A percentile compares a stretch with the other conserved stretches of the same genome.
phyloP scores from a whole-genome alignment of 2,113 vertebrate species.

The Muntiacus reevesi region DNA sequence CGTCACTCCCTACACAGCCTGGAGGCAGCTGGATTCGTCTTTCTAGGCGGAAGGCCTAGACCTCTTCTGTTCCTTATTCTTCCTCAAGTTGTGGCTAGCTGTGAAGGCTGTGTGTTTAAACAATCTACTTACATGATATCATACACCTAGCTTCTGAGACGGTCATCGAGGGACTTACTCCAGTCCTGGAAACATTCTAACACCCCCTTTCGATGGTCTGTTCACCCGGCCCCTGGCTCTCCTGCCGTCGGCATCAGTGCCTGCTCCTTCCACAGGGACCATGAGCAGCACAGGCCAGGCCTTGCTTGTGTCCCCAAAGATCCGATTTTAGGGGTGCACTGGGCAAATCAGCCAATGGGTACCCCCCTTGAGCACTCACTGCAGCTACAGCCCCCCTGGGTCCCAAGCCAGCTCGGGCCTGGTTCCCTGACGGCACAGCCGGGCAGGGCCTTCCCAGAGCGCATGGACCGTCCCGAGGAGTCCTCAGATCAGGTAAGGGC shows the following conservation, averaged over 20 bases:
- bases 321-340: accelerated
- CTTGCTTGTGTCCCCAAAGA: accelerated
- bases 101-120: neutral
- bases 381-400: neutral
- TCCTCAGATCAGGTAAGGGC: neutral
- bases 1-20: neutral
- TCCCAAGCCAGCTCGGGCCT: accelerated
- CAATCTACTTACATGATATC: neutral
- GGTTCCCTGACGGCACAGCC: neutral
- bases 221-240: neutral
- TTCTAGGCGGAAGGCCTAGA: neutral
- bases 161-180: too few relatives aligned
- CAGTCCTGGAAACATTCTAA: neutral
- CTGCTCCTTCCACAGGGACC: too few relatives aligned
- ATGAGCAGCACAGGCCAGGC: too few relatives aligned
- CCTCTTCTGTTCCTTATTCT: neutral
- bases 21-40: neutral
- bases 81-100: neutral
- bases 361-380: neutral
- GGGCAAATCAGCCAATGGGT: neutral
- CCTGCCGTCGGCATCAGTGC: accelerated
- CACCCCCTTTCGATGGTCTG: neutral
- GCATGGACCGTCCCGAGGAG: neutral
- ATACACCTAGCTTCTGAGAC: neutral
- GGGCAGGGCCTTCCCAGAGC: neutral